Evolutionary conservation across 2,888 invertebrate genomes (phyloP), one percentile per base, ranked within the genome.

Genomic region (Teinopalpus imperialis): DNA sequence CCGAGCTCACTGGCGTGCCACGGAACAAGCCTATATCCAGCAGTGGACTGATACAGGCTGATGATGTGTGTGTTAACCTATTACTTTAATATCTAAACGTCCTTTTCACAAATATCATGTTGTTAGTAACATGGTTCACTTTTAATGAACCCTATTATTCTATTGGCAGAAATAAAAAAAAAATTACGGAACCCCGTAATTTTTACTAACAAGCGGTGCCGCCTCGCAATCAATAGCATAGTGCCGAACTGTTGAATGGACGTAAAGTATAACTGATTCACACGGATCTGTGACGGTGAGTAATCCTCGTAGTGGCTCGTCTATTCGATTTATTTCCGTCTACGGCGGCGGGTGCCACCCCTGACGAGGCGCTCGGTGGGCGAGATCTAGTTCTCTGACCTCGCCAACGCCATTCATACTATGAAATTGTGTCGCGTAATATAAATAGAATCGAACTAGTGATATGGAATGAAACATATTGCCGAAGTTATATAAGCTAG

Each of bases 351-450:
- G 55, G 49, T 43, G 51, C 53, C 48, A 45, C 48, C 50, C 68
- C 64, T 60, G 55, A 50, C 60, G 60, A 52, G 43, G 54, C n/a
- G n/a, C n/a, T n/a, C n/a, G 40, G 73, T 70, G 65, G 75, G 70
- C 70, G 72, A 66, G 66, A 54, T 64, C 65, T 60, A 70, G 76
- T 74, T 75, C 73, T 63, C 63, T 76, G 81, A 81, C 81, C 82
- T 68, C 36, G 31, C 72, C 66, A 74, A 71, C 60, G 57, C 57
- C 61, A 66, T 53, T 59, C 43, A 44, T 37, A 24, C 37, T 7
- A 13, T 10, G 54, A 51, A 61, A 59, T 61, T 61, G 61, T 59
- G 56, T 57, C 65, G 57, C 44, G 12, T 16, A 37, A 44, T 31
- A 37, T 57, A 47, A 43, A 37, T 37, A 44, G 16, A 24, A 26